These are phyloP conservation scores for Pseudochirops cupreus DNA, from an alignment of 2,797 vertebrate species.

Conservation along the genomic window DNA sequence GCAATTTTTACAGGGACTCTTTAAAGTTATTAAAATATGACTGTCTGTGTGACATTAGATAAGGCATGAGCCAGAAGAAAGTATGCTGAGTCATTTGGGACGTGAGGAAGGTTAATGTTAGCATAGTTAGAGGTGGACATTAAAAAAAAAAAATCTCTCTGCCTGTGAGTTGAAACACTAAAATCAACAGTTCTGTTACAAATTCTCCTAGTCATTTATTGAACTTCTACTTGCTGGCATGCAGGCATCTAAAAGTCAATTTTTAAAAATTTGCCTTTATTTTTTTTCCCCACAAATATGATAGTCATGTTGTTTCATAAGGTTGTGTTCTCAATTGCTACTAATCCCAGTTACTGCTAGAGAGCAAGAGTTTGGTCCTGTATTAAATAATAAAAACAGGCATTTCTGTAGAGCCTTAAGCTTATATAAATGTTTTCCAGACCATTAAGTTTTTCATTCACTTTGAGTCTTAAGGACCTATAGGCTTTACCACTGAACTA, in stretches of 20 bases:
- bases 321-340: neutral
- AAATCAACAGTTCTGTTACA: neutral
- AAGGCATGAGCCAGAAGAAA: no score
- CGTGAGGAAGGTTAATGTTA: no score
- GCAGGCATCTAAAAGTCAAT: neutral
- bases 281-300: neutral
- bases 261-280: no score
- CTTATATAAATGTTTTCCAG: neutral
- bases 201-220: neutral
- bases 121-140: no score
- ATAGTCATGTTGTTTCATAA: neutral
- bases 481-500: neutral
- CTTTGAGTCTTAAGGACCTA: neutral
- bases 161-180: neutral
- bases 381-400: neutral
- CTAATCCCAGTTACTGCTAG: neutral
- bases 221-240: neutral
- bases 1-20: no score
- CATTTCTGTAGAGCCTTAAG: neutral
- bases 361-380: neutral
- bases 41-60: no score
- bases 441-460: neutral
- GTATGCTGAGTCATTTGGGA: no score
- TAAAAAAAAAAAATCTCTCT: no score
- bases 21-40: no score